Evolutionary conservation across 1,140 invertebrate species (phyloP), one percentile per base, ranked within the genome.

Genomic region (silkworm (Bombyx mori)): DNA sequence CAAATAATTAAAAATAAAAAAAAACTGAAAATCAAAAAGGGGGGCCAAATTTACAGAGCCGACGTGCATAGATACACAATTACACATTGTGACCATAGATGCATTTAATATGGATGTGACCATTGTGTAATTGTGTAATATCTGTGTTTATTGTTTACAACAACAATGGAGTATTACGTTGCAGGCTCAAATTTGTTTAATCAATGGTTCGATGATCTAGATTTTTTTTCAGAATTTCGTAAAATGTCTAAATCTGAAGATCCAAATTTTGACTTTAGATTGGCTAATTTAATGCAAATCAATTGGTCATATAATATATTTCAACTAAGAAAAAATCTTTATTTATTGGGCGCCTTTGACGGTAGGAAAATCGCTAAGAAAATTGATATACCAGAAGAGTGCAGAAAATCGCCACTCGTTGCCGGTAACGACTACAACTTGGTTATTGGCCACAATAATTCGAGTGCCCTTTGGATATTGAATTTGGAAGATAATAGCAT

Each of bases 241-340:
- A 51, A 44, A 46, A 45, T 45, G 45, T 66, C 10, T 45, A 49
- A 35, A 52, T 54, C 35, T 44, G 6, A 10, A 49, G 52, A 66
- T 22, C 47, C 42, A 8, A 61, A 71, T 46, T 62, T 72, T 45
- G 52, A 71, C 60, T 51, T 62, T 35, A 56, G 66, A 35, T 42
- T 48, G 8, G 56, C 67, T 10, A 71, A 71, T 56, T 58, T 83
- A 52, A n/a, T 71, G 2, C 54, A 67, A 42, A 68, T 75, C 8
- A 69, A 60, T 53, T 86, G 83, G 83, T 78, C 80, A 0, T 83
- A 86, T 57, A 86, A 83, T 61, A 69, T 86, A 58, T 75, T 78
- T 53, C 18, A 68, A 60, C 50, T 63, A 44, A 59, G 71, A 53
- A 57, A 71, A 35, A 48, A 12, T 7, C 73, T 74, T 54, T 79